Percentiles rank a stretch among this genome's conserved stretches.
Evolutionary conservation across 2,113 vertebrate species (phyloP).

Genomic region (Passer montanus): DNA sequence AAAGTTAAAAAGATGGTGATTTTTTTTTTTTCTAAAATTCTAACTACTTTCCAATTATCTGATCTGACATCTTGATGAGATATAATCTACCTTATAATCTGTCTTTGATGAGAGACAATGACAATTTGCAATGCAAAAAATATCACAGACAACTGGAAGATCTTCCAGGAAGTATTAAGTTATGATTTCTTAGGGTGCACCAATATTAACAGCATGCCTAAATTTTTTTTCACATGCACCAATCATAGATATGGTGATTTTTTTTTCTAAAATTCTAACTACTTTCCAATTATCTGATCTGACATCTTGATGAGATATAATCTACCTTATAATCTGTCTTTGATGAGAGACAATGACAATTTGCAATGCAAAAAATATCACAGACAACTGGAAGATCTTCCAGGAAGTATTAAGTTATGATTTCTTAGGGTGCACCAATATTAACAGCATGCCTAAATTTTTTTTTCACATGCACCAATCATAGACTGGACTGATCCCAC

Average conservation of each 20-base stretch:
- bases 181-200: not conserved
- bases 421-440: not conserved
- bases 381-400: not conserved
- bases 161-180: not conserved
- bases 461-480: not conserved
- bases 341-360: constrained; percentile 9
- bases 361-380: not conserved
- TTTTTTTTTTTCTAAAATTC: not conserved
- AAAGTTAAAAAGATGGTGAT: not conserved
- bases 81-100: not conserved
- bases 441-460: not conserved
- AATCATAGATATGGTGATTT: not conserved
- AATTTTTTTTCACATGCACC: not conserved
- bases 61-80: not conserved
- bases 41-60: not conserved
- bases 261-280: not conserved
- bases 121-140: not conserved
- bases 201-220: not conserved
- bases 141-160: not conserved
- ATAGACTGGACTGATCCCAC: not conserved
- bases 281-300: not conserved
- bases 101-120: not conserved
- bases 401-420: not conserved
- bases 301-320: not conserved
- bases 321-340: not conserved